phyloP scores from a whole-genome alignment of 2,113 vertebrate genomes.

The Willisornis vidua region DNA sequence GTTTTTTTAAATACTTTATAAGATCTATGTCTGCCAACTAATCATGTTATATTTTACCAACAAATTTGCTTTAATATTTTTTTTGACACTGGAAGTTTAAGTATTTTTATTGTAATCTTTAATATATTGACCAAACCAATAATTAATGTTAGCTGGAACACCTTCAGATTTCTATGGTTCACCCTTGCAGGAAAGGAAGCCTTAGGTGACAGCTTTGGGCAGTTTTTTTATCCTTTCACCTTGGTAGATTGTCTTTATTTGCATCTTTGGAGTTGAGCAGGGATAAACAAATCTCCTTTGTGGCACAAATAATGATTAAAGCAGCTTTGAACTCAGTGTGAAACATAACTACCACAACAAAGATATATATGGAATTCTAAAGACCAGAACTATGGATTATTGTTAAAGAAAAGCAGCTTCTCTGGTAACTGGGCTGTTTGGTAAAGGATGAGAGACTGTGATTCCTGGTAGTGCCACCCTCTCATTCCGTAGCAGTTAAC shows the following conservation, averaged over 20 bases:
- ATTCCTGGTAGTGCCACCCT: neutral
- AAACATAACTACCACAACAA: constrained; percentile 35
- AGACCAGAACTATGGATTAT: neutral
- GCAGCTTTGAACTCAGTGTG: constrained; percentile 35
- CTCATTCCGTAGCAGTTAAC: neutral
- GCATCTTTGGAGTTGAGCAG: constrained; percentile 10
- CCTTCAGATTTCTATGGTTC: constrained; percentile 27
- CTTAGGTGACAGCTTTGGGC: constrained; percentile 49
- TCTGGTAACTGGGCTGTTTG: neutral
- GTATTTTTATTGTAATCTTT: constrained; percentile 31
- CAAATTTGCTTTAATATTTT: constrained; percentile 27
- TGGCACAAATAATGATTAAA: constrained; percentile 64
- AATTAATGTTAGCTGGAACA: constrained; percentile 31
- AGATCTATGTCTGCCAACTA: neutral
- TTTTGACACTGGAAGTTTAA: constrained; percentile 37
- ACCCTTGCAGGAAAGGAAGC: neutral
- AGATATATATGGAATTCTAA: neutral
- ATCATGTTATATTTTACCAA: constrained; percentile 33
- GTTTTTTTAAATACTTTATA: neutral
- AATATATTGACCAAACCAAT: constrained; percentile 44
- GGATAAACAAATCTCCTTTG: constrained; percentile 64
- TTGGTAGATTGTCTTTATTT: constrained; percentile 66
- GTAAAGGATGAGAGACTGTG: neutral
- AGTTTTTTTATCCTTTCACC: constrained; percentile 47
- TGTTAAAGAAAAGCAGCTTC: neutral